Conservation (phyloP, 2,113 vertebrate species). For the Sebastes fasciatus region DNA sequence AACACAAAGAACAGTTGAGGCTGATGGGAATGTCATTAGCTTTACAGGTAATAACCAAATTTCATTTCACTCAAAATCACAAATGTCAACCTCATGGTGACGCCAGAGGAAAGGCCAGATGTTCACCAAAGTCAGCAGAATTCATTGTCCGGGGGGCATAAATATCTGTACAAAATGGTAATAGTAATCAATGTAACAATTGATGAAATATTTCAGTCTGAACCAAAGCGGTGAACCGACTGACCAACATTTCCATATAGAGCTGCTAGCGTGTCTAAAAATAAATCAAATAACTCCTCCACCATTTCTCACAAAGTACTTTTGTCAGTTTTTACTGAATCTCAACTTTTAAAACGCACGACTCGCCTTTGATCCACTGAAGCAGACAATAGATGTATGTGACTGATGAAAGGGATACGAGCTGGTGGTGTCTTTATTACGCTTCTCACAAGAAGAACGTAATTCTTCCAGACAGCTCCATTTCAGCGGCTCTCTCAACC, state of each 20-base stretch:
- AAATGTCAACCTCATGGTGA: background rate
- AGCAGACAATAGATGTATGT: conserved; percentile 19
- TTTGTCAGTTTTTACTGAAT: conserved; percentile 18
- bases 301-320: conserved; percentile 14
- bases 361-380: conserved; percentile 9
- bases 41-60: background rate
- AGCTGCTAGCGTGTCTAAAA: background rate
- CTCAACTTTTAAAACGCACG: conserved; percentile 25
- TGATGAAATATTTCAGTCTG: background rate
- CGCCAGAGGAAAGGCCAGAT: background rate
- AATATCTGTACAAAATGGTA: no score
- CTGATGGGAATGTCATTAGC: background rate
- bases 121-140: background rate
- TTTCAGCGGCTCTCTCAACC: conserved; percentile 33
- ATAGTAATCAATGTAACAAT: no score
- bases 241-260: background rate
- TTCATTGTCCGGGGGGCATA: background rate
- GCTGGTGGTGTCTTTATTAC: background rate
- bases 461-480: conserved; percentile 46
- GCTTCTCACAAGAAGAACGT: conserved; percentile 5
- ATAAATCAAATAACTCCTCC: conserved; percentile 16
- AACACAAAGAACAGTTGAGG: background rate
- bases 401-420: conserved; percentile 36
- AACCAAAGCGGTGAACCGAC: background rate
- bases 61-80: background rate